Conservation (phyloP, 2,888 invertebrate species). For the Tetranychus piercei region DNA sequence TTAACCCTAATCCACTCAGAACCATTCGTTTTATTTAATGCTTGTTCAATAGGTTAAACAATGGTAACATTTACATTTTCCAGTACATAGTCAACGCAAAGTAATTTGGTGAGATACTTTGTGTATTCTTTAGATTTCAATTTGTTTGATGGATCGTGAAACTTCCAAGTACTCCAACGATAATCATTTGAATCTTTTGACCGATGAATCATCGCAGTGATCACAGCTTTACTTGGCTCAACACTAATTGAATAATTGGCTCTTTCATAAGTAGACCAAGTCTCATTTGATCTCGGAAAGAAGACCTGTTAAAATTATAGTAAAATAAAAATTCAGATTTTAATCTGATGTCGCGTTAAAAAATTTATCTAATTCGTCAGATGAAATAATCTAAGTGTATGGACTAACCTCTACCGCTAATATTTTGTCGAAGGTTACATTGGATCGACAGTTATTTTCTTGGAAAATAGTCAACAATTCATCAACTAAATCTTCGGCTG, state of each 20-base stretch:
- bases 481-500: neutral
- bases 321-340: neutral
- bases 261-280: neutral
- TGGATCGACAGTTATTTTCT: neutral
- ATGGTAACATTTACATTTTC: neutral
- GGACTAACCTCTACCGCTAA: neutral
- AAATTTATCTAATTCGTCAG: no score
- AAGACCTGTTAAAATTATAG: neutral
- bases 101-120: neutral
- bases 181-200: neutral
- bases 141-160: neutral
- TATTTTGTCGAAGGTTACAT: neutral
- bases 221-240: neutral
- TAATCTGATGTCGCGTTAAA: no score
- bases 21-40: no score
- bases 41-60: neutral
- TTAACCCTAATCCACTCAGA: neutral
- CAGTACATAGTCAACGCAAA: neutral
- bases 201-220: neutral
- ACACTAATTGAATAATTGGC: neutral
- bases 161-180: neutral
- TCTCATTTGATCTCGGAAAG: neutral
- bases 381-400: neutral
- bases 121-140: neutral
- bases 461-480: neutral